Conservation (phyloP, 1,140 invertebrate species). For the Aphis craccivora region DNA sequence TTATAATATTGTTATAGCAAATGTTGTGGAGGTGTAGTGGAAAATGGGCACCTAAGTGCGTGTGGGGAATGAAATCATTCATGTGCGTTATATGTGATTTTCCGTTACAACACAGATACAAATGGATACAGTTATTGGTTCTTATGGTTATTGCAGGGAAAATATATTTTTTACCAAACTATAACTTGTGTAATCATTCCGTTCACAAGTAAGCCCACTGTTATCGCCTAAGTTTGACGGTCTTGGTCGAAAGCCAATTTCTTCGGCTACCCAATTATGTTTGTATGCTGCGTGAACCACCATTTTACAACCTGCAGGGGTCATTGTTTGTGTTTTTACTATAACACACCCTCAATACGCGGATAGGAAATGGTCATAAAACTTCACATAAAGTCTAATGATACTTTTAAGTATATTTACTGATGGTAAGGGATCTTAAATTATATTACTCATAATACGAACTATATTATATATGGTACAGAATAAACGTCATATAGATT, state of each 20-base stretch:
- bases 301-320: neutral
- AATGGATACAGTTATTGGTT: neutral
- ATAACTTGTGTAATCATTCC: neutral
- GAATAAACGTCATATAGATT: neutral
- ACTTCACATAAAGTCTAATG: conserved; percentile 12
- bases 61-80: neutral
- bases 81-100: neutral
- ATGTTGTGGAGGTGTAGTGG: neutral
- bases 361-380: neutral
- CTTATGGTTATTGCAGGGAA: neutral
- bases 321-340: neutral
- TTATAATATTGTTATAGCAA: neutral
- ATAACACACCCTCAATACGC: neutral
- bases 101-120: neutral
- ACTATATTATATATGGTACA: neutral
- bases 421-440: neutral
- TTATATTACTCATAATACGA: neutral
- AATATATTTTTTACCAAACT: neutral
- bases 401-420: neutral
- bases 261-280: neutral
- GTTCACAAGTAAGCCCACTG: neutral
- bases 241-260: neutral
- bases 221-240: neutral
- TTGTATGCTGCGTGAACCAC: neutral
- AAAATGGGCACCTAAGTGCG: neutral